Evolutionary conservation across 2,797 vertebrate genomes (phyloP).

Genomic region (Acridotheres tristis): DNA sequence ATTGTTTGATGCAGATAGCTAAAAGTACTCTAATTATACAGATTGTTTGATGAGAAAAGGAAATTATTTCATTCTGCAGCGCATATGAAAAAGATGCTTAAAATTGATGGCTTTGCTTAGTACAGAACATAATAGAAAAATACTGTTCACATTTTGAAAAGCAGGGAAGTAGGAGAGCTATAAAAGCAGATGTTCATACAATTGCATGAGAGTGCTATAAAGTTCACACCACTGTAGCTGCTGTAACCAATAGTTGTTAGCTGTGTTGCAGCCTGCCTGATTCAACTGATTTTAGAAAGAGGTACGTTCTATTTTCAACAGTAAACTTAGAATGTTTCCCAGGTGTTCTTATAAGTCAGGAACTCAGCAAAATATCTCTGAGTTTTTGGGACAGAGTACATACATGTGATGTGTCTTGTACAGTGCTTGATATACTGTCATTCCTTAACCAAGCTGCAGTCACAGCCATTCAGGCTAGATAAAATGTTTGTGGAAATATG

Average conservation of each 20-base stretch:
- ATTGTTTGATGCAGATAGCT: conserved; percentile 63
- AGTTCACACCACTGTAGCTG: neutral
- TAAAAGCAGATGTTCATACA: conserved; percentile 70
- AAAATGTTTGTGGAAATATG: neutral
- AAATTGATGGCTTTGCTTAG: conserved; percentile 57
- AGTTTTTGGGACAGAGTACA: neutral
- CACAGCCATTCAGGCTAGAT: neutral
- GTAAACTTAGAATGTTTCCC: neutral
- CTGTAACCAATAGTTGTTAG: neutral
- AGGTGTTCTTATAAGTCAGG: neutral
- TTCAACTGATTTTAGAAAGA: neutral
- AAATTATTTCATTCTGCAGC: conserved; percentile 67
- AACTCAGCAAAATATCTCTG: neutral
- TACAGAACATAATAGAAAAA: conserved; percentile 52
- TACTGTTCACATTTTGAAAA: conserved; percentile 60
- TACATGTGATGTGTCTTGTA: neutral
- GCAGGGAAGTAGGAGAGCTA: conserved; percentile 39
- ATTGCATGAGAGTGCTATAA: neutral
- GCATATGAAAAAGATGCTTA: conserved; percentile 31
- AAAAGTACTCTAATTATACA: conserved; percentile 65
- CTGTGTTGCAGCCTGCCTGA: neutral
- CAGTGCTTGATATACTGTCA: neutral
- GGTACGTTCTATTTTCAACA: neutral
- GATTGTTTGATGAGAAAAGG: conserved; percentile 70
- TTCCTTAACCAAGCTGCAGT: neutral